Evolutionary conservation across 2,797 vertebrate species (phyloP).

Genomic region (Artibeus lituratus): DNA sequence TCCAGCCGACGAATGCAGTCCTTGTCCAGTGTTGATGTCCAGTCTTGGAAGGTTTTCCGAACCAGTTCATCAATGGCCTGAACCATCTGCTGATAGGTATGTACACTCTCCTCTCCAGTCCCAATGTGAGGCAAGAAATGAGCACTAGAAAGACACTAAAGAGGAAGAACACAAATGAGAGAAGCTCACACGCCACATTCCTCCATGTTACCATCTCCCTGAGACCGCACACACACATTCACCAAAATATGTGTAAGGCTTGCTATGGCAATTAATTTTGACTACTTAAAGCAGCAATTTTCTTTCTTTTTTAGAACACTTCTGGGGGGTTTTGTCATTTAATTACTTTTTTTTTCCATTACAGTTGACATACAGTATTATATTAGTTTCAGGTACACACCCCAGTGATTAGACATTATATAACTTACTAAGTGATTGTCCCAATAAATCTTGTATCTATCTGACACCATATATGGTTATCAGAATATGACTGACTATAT

Average conservation of each 20-base stretch:
- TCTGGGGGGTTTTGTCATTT: not conserved
- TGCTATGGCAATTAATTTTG: not conserved
- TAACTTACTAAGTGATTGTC: not conserved
- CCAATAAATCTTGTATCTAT: not conserved
- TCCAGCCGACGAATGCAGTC: constrained; percentile 84
- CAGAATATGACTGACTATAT: not conserved
- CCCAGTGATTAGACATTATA: not conserved
- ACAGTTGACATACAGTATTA: not conserved
- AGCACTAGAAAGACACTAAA: constrained; percentile 83
- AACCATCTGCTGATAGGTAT: constrained; percentile 78
- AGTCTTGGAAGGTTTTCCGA: constrained; percentile 84
- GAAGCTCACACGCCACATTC: not conserved
- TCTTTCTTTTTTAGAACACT: not conserved
- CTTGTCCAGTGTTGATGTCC: constrained; percentile 84
- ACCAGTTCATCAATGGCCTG: constrained; percentile 87
- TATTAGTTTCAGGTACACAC: not conserved
- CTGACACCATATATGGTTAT: not conserved
- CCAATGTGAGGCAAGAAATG: constrained; percentile 83
- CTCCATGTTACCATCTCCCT: not conserved
- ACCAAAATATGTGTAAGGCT: not conserved
- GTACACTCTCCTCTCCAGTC: constrained; percentile 78
- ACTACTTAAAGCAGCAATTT: not conserved
- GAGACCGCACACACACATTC: not conserved
- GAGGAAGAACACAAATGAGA: not conserved
- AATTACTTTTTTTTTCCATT: not conserved